Evolutionary conservation across 2,888 invertebrate genomes (phyloP).

Genomic region (Thyatira batis): DNA sequence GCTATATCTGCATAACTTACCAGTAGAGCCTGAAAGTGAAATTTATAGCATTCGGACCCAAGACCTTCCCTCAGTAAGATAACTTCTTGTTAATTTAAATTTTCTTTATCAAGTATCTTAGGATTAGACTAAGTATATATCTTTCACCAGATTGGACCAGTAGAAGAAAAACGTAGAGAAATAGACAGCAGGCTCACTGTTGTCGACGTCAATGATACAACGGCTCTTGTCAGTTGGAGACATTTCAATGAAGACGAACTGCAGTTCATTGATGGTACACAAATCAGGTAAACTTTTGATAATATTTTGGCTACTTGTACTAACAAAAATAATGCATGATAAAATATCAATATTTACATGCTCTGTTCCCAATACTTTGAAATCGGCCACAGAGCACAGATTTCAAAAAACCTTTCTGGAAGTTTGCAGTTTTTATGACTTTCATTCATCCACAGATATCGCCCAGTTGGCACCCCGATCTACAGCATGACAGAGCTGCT

Average conservation of each 20-base stretch:
- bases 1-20: conserved; percentile 88
- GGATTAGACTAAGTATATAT: neutral
- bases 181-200: conserved; percentile 89
- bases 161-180: conserved; percentile 74
- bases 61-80: conserved; percentile 64
- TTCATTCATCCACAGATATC: too few relatives aligned
- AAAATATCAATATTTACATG: too few relatives aligned
- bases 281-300: conserved; percentile 78
- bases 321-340: too few relatives aligned
- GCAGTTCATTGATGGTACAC: conserved; percentile 93
- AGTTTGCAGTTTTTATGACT: too few relatives aligned
- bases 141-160: conserved; percentile 34
- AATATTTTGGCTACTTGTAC: too few relatives aligned
- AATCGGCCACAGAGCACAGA: too few relatives aligned
- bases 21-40: conserved; percentile 89
- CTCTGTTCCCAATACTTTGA: too few relatives aligned
- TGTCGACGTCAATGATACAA: conserved; percentile 89
- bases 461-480: conserved; percentile 90
- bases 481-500: conserved; percentile 93
- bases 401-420: too few relatives aligned
- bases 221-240: conserved; percentile 90
- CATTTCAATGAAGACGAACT: conserved; percentile 91
- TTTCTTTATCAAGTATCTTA: neutral
- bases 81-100: neutral
- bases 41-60: conserved; percentile 89